Base-by-base conservation (phyloP, 2,113 vertebrate genomes). In the Rostratula benghalensis region DNA sequence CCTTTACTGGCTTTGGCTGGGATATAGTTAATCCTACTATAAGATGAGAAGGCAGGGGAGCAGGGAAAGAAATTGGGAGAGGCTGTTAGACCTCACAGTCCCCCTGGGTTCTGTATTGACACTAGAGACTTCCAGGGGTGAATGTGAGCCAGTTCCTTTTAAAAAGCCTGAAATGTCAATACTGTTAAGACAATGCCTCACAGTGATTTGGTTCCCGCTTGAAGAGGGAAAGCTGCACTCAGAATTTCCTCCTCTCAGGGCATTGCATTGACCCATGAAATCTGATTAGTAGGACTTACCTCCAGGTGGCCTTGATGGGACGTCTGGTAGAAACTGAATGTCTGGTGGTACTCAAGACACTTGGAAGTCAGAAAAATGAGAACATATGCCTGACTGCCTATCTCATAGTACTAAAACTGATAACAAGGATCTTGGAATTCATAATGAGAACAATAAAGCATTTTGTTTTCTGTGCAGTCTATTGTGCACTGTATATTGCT, bases 271-370 rank as follows among this genome's bases (percentile, higher is more conserved):
- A 96, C 87, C 93, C 94, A 89, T 83, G 85, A 96, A 96, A 94
- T 95, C 85, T 95, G 90, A 94, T 96, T 97, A 96, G 90, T 60
- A 92, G 39, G 67, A 85, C 89, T 85, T 95, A 87, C 30, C 87
- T 95, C 91, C 91, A 83, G 74, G 78, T 95, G 84, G 92, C 61
- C 68, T 86, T 93, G 85, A 70, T 77, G 59, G 50, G 65, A 64
- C 37, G 35, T n/a, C 53, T 67, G 41, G 45, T 83, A 90, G 93
- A 91, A 87, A 64, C 39, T 69, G 61, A 64, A 53, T 69, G n/a
- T 57, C 59, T 90, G 63, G 57, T 57, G 76, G 48, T 59, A 60
- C 37, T 79, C 35, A 76, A 25, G 69, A 69, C n/a, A 33, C 18
- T 93, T 93, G 30, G 33, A 93, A 74, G 45, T 63, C 79, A 2